phyloP scores from a whole-genome alignment of 2,113 vertebrate species.

The Macquaria ambigua region DNA sequence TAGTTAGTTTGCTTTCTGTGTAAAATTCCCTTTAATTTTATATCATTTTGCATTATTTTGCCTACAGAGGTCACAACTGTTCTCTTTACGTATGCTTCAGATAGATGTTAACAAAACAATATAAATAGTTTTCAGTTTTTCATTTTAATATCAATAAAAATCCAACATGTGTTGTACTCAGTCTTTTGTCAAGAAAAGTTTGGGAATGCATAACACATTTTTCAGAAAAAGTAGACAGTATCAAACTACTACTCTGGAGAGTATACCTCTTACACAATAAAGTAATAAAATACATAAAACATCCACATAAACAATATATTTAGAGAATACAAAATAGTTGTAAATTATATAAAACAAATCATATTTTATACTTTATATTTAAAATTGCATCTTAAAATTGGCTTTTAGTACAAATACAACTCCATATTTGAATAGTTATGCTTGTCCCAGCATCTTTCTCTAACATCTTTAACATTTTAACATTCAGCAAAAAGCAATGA shows the following conservation, averaged over 20 bases:
- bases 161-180: conserved; percentile 18
- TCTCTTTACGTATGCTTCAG: neutral
- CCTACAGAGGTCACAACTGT: neutral
- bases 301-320: conserved; percentile 24
- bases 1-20: neutral
- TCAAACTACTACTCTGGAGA: conserved; percentile 38
- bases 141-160: conserved; percentile 48
- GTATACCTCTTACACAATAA: conserved; percentile 3
- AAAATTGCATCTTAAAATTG: conserved; percentile 36
- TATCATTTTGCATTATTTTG: neutral
- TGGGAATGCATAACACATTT: conserved; percentile 66
- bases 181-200: conserved; percentile 26
- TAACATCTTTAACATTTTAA: conserved; percentile 6
- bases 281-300: conserved; percentile 31
- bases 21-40: neutral
- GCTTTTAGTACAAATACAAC: conserved; percentile 9
- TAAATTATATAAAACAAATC: conserved; percentile 40
- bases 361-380: conserved; percentile 25
- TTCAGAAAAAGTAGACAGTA: conserved; percentile 43
- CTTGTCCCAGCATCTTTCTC: neutral
- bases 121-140: conserved; percentile 14
- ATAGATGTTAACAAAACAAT: neutral
- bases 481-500: neutral
- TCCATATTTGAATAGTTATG: conserved; percentile 9
- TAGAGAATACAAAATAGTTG: conserved; percentile 1